Evolutionary conservation across 2,113 vertebrate species (phyloP).

Genomic region (Hippocampus comes): DNA sequence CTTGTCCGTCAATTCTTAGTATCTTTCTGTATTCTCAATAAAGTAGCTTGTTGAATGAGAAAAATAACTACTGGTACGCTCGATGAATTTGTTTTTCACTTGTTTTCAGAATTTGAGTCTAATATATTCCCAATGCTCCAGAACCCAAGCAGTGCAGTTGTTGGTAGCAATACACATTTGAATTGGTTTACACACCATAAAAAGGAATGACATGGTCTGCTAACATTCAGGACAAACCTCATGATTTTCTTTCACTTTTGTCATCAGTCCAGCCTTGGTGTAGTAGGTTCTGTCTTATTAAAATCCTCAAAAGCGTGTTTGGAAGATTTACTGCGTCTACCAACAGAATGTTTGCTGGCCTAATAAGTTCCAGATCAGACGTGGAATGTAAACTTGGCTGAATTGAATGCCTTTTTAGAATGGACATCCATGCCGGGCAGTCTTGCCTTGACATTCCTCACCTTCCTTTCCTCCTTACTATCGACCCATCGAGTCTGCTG

Average conservation of each 20-base stretch:
- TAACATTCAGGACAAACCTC: background rate
- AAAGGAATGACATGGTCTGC: background rate
- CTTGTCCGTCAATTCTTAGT: too few relatives aligned
- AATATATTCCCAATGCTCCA: too few relatives aligned
- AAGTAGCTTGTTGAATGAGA: too few relatives aligned
- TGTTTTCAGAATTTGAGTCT: too few relatives aligned
- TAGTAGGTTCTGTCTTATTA: background rate
- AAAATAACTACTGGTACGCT: too few relatives aligned
- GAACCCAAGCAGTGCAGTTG: background rate
- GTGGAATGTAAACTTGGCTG: conserved; percentile 13
- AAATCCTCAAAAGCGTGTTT: background rate
- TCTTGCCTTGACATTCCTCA: background rate
- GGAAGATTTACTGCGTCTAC: background rate
- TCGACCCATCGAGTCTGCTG: conserved; percentile 27
- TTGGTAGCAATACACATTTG: background rate
- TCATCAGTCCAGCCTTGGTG: background rate
- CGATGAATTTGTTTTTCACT: too few relatives aligned
- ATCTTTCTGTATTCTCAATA: too few relatives aligned
- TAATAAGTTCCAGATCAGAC: background rate
- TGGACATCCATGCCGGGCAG: conserved; percentile 9
- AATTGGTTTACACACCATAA: background rate
- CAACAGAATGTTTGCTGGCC: conserved; percentile 9
- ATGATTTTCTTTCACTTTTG: background rate
- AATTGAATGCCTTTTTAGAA: conserved; percentile 17
- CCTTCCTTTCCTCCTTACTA: conserved; percentile 20